Evolutionary conservation across 2,888 invertebrate species (phyloP).

Genomic region (Furcula furcula): DNA sequence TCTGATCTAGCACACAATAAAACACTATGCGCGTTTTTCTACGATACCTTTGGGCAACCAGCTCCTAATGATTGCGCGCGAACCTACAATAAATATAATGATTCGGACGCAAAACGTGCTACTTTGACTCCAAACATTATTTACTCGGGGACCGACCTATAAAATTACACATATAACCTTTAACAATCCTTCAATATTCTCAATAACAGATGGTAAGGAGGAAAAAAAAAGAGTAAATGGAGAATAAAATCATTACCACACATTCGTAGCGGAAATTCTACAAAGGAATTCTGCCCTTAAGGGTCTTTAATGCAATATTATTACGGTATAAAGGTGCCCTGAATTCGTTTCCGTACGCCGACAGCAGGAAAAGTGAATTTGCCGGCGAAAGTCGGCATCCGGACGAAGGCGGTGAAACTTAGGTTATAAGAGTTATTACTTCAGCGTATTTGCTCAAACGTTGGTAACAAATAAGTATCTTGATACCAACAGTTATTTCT

Average conservation of each 20-base stretch:
- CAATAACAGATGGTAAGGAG: background rate
- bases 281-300: slow-evolving; percentile 36
- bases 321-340: slow-evolving; percentile 44
- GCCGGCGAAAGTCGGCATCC: slow-evolving; percentile 40
- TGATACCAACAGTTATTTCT: no score
- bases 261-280: slow-evolving; percentile 18
- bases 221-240: background rate
- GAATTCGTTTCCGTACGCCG: slow-evolving; percentile 47
- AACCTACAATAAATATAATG: no score
- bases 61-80: no score
- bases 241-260: slow-evolving; percentile 11
- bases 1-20: no score
- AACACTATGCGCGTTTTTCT: no score
- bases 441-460: background rate
- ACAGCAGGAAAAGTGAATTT: slow-evolving; percentile 63
- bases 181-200: slow-evolving; percentile 1
- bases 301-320: slow-evolving; percentile 46
- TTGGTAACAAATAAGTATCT: background rate
- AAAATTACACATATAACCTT: no score
- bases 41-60: no score
- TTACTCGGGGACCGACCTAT: no score
- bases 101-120: no score
- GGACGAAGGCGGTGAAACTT: slow-evolving; percentile 8
- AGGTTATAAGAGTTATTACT: background rate
- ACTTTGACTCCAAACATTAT: no score